Conservation (phyloP, 2,113 vertebrate species). For the Nyctibius bracteatus region DNA sequence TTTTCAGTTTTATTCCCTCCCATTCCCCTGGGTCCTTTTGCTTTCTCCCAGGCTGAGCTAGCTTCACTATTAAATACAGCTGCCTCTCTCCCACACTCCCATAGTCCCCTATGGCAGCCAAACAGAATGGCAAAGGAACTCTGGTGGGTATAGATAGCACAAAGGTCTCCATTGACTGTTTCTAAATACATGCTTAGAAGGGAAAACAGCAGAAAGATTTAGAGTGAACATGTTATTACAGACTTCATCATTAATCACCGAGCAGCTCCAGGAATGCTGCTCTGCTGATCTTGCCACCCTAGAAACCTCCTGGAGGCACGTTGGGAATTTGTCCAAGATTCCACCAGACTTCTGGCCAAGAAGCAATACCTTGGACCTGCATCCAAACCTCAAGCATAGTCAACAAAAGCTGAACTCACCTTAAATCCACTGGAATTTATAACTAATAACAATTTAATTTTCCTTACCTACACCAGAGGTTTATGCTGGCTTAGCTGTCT, state of each 20-base stretch:
- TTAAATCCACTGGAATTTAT: not conserved
- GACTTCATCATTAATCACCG: not conserved
- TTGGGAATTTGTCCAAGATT: not conserved
- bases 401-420: not conserved
- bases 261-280: constrained; percentile 13
- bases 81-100: not conserved
- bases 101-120: not conserved
- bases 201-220: not conserved
- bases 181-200: not conserved
- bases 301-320: not conserved
- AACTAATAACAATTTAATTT: not conserved
- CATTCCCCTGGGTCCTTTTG: not conserved
- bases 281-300: not conserved
- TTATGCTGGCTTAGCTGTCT: not conserved
- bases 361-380: not conserved
- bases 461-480: not conserved
- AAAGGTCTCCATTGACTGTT: not conserved
- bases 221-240: not conserved
- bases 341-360: not conserved
- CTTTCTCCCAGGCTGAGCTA: not conserved
- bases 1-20: not conserved
- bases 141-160: not conserved
- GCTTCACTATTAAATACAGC: not conserved
- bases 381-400: not conserved
- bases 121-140: not conserved